Evolutionary conservation across 2,888 invertebrate genomes (phyloP), one percentile per base, ranked within the genome.

Genomic region (Chelonus formosanus): DNA sequence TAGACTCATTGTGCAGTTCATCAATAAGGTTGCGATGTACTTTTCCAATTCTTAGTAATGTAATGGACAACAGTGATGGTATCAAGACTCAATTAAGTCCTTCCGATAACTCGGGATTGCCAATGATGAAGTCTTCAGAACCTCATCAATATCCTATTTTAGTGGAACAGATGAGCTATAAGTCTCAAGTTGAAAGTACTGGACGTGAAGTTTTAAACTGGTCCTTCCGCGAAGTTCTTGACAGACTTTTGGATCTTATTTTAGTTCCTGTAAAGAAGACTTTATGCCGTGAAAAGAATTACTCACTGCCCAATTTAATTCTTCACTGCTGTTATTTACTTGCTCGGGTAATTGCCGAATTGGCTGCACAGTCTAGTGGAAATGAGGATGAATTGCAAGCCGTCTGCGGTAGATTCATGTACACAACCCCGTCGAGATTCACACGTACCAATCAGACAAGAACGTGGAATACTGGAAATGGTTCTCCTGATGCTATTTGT

Each of bases 381-480:
- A 88, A 89, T 43, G 93, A 92, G 87, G 89, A 91, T 80, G 92
- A 94, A 76, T 86, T 93, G 48, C 89, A 90, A 74, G 90, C 91
- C 43, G 88, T 90, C 0, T 90, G 88, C 73, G 90, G 91, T n/a
- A 88, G 94, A 55, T 91, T 94, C 45, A 86, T 96, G 73, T 90
- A 95, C 71, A 89, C 92, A 53, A 96, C 97, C 0, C 95, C 96
- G 0, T 93, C 94, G 44, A 89, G 98, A 35, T 98, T 98, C 84
- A 93, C 95, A 50, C 90, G 96, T 56, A 92, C 94, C 53, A 97
- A 96, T 82, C 91, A 93, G 73, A 92, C 92, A 57, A 90, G 96
- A 53, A 93, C 94, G 0, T 98, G 98, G 98, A 97, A 98, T 83
- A 96, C 97, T 0, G 96, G 97, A 3, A 96, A 96, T 82, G 97